Base-by-base conservation (phyloP, 2,888 invertebrate species). In the Pasiphila rectangulata region DNA sequence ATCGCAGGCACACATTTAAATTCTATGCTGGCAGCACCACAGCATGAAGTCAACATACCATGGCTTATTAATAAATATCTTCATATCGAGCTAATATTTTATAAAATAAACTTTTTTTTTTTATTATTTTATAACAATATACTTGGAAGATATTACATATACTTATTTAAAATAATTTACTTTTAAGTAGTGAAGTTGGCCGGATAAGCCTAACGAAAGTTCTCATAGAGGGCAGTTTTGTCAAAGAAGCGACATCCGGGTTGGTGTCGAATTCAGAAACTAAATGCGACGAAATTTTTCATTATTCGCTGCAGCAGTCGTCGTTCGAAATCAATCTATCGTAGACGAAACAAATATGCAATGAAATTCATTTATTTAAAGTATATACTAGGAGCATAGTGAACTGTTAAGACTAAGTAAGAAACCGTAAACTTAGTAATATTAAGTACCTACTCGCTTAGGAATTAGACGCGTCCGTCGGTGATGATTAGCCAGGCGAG, bases 351-450 rank as follows among this genome's bases (percentile, higher is more conserved):
- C 83, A 83, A 81, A 69, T 84, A 88, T 89, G 89, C 88, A 86
- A 89, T 89, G 89, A 89, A 82, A 85, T 72, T 80, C 77, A 77
- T 78, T 83, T 82, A 81, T 85, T 80, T 75, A 89, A 86, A 85
- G 87, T 88, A 79, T n/a, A n/a, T 81, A 85, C 85, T 89, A 87
- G 88, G 84, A 81, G 44, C 79, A 87, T 89, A 89, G 89, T 89
- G 89, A 89, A 85, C 80, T 79, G 88, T 89, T 89, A 75, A 79
- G 16, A 81, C 83, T 88, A 89, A 89, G 89, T 89, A 89, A 89
- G 88, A 87, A 44, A 88, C 87, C 89, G 89, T 89, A 89, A 45
- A 86, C 82, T 82, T 83, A 82, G 40, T 40, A 35, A 78, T 81
- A 81, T 78, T 84, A 82, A 82, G n/a, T n/a, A n/a, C n/a, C n/a